Evolutionary conservation across 2,797 vertebrate genomes (phyloP), one percentile per base, ranked within the genome.

Genomic region (Clarias laeviceps): DNA sequence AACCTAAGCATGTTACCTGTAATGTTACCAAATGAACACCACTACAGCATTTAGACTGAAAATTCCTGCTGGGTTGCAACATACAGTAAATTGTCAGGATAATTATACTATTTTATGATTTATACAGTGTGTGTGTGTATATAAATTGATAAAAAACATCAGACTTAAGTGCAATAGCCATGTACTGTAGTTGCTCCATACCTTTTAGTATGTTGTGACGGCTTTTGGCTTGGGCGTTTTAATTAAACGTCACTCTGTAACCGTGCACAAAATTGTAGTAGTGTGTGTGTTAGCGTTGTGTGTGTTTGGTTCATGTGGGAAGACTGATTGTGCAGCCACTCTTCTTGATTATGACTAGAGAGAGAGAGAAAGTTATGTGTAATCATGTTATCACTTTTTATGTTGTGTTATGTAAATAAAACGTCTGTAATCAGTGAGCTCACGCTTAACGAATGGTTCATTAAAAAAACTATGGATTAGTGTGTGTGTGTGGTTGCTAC

Each of bases 351-450:
- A 69, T 37, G 22, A 61, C 45, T 32, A 56, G 22, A 45, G 6
- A 22, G 59, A 2, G 61, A 45, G 45, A 45, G 45, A 40, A 6
- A 45, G 45, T 45, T 76, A 5, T 77, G 22, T 34, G 12, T 82
- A 82, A 70, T 82, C 80, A 82, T 69, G 29, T 82, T 59, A 82
- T 82, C 66, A 57, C 54, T 66, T 29, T 82, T 68, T 70, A 34
- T 82, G 29, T n/a, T 70, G 54, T 68, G 45, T 68, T 78, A 78
- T 74, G 59, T 84, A 84, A 78, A 78, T 84, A 78, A 84, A 61
- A 57, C 18, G 20, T 76, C 61, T 80, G 65, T 74, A 82, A 82
- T 86, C 80, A 82, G 72, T 77, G 80, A 68, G 62, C 37, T 61
- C 24, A 57, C 29, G 29, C 29, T 27, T 11, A 27, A 59, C 61